A percentile compares a stretch with the other conserved stretches of the same genome.
Conservation (phyloP, 2,888 invertebrate genomes). For the Amorpha juglandis region DNA sequence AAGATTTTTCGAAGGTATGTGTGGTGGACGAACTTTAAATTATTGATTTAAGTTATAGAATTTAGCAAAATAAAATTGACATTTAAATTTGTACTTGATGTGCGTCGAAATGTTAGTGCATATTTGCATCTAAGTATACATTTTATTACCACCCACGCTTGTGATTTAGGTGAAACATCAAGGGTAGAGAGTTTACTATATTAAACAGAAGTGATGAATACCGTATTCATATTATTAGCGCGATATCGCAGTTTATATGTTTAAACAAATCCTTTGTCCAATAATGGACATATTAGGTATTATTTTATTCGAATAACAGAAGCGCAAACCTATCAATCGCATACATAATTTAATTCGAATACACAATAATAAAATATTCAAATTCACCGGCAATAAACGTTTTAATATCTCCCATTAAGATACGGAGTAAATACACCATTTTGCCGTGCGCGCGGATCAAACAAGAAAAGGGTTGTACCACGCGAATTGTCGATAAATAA, state of each 20-base stretch:
- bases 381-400: constrained; percentile 27
- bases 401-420: constrained; percentile 53
- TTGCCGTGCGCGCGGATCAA: constrained; percentile 39
- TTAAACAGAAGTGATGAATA: too few relatives aligned
- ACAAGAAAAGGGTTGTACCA: constrained; percentile 69
- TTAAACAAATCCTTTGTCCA: background rate
- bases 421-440: constrained; percentile 53
- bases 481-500: constrained; percentile 54
- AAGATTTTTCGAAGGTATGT: too few relatives aligned
- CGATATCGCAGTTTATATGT: too few relatives aligned
- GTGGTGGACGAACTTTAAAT: too few relatives aligned
- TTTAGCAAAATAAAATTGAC: too few relatives aligned
- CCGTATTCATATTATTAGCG: background rate
- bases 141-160: too few relatives aligned
- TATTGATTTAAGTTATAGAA: too few relatives aligned
- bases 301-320: constrained; percentile 1
- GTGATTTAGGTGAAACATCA: too few relatives aligned
- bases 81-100: too few relatives aligned
- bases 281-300: background rate
- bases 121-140: too few relatives aligned
- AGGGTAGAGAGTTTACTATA: too few relatives aligned
- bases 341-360: constrained; percentile 18
- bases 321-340: constrained; percentile 17
- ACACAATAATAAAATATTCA: constrained; percentile 20
- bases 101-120: too few relatives aligned